A percentile compares a stretch with the other conserved stretches of the same genome.
These are phyloP conservation scores for Octodonta nipae DNA, from an alignment of 2,888 invertebrate species.

Conservation along the genomic window DNA sequence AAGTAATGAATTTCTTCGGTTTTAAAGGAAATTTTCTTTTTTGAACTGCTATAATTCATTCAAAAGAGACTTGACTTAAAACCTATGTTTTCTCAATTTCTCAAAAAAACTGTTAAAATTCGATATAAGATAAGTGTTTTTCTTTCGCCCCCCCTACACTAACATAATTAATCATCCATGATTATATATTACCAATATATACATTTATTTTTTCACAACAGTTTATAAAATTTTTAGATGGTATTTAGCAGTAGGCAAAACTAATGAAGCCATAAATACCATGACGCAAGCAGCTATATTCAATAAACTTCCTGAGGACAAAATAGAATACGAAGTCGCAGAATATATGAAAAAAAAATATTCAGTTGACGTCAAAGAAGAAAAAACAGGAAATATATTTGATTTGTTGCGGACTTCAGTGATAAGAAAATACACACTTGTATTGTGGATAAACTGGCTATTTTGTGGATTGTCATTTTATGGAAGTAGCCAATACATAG, in stretches of 20 bases:
- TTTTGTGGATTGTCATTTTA: constrained; percentile 77
- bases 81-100: no score
- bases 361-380: no score
- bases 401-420: constrained; percentile 57
- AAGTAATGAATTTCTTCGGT: no score
- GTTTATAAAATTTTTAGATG: constrained; percentile 40
- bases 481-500: constrained; percentile 71
- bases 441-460: constrained; percentile 66
- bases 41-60: no score
- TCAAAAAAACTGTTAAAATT: no score
- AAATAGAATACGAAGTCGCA: constrained; percentile 25
- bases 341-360: no score
- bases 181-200: neutral
- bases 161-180: no score
- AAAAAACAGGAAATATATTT: constrained; percentile 32
- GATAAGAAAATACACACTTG: constrained; percentile 54
- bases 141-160: no score
- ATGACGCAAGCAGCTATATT: constrained; percentile 47
- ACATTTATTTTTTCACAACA: neutral
- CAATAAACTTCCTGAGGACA: constrained; percentile 27
- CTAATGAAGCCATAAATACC: constrained; percentile 46
- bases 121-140: no score
- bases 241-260: constrained; percentile 53
- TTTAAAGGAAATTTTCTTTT: no score
- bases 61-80: no score